Evolutionary conservation across 2,888 invertebrate species (phyloP).

Genomic region (Epinotia ramella): DNA sequence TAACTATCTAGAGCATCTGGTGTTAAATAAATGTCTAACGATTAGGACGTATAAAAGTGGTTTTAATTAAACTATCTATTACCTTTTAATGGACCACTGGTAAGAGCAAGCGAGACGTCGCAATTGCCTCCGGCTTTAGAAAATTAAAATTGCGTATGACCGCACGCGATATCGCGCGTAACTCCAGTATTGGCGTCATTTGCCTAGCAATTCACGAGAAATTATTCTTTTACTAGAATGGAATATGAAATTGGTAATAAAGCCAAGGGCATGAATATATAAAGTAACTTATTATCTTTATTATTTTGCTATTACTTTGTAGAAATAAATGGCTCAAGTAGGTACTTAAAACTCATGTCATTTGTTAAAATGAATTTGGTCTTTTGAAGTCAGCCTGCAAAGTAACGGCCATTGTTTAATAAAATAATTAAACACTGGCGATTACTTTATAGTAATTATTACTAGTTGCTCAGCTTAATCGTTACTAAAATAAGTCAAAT

Average conservation of each 20-base stretch:
- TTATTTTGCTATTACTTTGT: slow-evolving; percentile 1
- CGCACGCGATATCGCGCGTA: slow-evolving; percentile 37
- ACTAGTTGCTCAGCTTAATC: not conserved
- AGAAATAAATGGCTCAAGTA: not conserved
- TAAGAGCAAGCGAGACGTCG: slow-evolving; percentile 9
- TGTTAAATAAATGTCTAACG: slow-evolving; percentile 60
- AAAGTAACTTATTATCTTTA: not conserved
- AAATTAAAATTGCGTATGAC: slow-evolving; percentile 33
- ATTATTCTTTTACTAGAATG: slow-evolving; percentile 7
- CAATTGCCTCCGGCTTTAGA: slow-evolving; percentile 29
- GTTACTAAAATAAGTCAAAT: not conserved
- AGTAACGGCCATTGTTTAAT: not conserved
- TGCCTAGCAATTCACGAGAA: slow-evolving; percentile 5
- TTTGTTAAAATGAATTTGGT: not conserved
- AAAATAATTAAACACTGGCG: too few relatives aligned
- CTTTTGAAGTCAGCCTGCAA: not conserved
- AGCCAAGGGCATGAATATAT: not conserved
- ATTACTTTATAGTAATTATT: too few relatives aligned
- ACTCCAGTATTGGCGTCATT: slow-evolving; percentile 4
- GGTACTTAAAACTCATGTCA: not conserved
- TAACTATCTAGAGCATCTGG: slow-evolving; percentile 46
- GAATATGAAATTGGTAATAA: slow-evolving; percentile 7
- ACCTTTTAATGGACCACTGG: slow-evolving; percentile 45
- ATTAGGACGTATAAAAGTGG: slow-evolving; percentile 64
- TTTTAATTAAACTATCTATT: slow-evolving; percentile 54